Conservation (phyloP, 2,888 invertebrate species). For the Tipula vernalis region DNA sequence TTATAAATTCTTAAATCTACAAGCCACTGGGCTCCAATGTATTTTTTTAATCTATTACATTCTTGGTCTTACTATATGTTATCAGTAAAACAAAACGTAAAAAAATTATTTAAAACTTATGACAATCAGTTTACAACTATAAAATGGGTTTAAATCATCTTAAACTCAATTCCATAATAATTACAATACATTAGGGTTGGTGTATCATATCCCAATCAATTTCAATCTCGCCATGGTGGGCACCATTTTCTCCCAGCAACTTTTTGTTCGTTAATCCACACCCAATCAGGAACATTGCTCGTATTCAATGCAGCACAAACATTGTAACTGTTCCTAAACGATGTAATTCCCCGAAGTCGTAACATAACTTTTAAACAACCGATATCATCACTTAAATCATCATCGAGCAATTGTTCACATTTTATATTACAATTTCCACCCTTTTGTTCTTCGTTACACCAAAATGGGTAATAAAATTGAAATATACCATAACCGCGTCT, state of each 20-base stretch:
- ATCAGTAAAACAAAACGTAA: neutral
- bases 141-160: neutral
- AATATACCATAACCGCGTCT: neutral
- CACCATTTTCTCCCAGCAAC: neutral
- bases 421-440: neutral
- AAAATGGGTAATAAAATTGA: neutral
- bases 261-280: neutral
- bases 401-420: neutral
- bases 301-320: neutral
- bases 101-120: neutral
- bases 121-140: neutral
- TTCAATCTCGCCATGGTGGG: neutral
- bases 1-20: too few species aligned
- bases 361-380: neutral
- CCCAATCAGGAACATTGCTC: neutral
- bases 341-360: neutral
- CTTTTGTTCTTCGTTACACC: neutral
- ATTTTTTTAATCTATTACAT: neutral
- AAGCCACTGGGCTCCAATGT: too few species aligned
- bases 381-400: neutral
- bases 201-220: neutral
- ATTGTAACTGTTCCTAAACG: neutral
- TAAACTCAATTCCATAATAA: neutral
- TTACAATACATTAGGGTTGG: neutral
- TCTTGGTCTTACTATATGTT: neutral